A percentile compares a stretch with the other conserved stretches of the same genome.
phyloP scores from a whole-genome alignment of 2,888 invertebrate genomes.

The Tetrapedia diversipes region DNA sequence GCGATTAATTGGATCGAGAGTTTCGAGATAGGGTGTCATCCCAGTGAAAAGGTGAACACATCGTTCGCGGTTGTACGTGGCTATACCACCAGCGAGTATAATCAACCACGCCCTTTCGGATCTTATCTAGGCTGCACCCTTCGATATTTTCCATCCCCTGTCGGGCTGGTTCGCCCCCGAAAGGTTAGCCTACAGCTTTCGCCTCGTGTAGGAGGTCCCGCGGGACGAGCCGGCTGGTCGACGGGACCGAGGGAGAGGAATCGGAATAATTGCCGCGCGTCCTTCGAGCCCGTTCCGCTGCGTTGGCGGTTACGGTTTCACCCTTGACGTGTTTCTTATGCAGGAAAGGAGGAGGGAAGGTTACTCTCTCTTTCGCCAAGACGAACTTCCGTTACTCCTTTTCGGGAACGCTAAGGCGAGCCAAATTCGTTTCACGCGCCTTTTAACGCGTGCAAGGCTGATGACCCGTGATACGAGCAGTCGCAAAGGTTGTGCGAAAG shows the following conservation, averaged over 20 bases:
- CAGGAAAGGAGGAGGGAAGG: too few relatives aligned
- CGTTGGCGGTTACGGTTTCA: not conserved
- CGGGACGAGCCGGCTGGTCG: conserved; percentile 48
- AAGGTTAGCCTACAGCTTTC: conserved; percentile 45
- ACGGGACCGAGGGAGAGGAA: conserved; percentile 26
- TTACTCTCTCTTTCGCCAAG: too few relatives aligned
- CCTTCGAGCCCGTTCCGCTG: conserved; percentile 28
- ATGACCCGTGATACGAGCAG: too few relatives aligned
- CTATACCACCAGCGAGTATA: too few relatives aligned
- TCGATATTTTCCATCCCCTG: conserved; percentile 51
- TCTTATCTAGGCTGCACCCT: conserved; percentile 79
- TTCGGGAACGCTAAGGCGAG: too few relatives aligned
- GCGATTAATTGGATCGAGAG: conserved; percentile 55
- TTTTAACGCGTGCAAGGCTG: too few relatives aligned
- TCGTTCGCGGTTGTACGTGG: conserved; percentile 38
- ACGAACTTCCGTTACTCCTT: too few relatives aligned
- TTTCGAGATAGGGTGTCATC: conserved; percentile 50
- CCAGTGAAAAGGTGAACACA: conserved; percentile 42
- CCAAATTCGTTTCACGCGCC: too few relatives aligned
- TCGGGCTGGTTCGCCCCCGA: conserved; percentile 36
- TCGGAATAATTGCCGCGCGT: conserved; percentile 47
- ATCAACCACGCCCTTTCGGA: conserved; percentile 75
- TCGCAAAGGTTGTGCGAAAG: too few relatives aligned
- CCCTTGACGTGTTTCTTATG: too few relatives aligned
- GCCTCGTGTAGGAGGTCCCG: conserved; percentile 44